Evolutionary conservation across 1,140 invertebrate species (phyloP).

Genomic region (Habropoda laboriosa): DNA sequence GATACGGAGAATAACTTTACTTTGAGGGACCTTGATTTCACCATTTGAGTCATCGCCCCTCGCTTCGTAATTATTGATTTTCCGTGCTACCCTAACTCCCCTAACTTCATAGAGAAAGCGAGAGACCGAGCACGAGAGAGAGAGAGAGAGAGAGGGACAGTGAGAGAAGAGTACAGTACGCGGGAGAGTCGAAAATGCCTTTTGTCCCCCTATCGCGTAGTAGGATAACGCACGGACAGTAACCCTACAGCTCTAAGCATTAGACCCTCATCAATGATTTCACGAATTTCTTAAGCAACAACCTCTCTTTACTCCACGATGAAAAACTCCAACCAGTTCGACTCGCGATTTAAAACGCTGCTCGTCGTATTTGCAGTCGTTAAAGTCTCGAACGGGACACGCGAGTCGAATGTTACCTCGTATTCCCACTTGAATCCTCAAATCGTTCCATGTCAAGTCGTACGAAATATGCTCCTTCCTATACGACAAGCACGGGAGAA

Average conservation of each 20-base stretch:
- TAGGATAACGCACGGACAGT: constrained; percentile 70
- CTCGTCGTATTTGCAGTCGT: constrained; percentile 26
- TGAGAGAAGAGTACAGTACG: constrained; percentile 41
- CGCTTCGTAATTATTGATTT: constrained; percentile 82
- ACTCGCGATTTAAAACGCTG: neutral
- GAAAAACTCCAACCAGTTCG: constrained; percentile 2
- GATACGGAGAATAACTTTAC: constrained; percentile 74
- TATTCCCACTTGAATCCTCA: neutral
- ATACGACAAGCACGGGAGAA: neutral
- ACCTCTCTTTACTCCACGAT: neutral
- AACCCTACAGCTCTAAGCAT: constrained; percentile 62
- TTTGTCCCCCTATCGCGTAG: constrained; percentile 76
- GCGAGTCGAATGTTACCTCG: neutral
- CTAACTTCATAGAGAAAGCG: constrained; percentile 77
- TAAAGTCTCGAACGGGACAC: constrained; percentile 31
- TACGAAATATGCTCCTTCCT: neutral
- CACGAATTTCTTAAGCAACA: constrained; percentile 21
- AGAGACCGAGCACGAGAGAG: constrained; percentile 66
- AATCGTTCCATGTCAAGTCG: neutral
- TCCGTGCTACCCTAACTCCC: constrained; percentile 79
- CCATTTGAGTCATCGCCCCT: constrained; percentile 81
- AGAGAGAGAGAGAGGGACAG: constrained; percentile 55
- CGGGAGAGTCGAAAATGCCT: constrained; percentile 77
- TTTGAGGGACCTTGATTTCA: constrained; percentile 80
- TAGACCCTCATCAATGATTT: constrained; percentile 71